These are phyloP conservation scores for Vannuccia rotundouncinata DNA, from an alignment of 2,888 invertebrate species.

Conservation along the genomic window DNA sequence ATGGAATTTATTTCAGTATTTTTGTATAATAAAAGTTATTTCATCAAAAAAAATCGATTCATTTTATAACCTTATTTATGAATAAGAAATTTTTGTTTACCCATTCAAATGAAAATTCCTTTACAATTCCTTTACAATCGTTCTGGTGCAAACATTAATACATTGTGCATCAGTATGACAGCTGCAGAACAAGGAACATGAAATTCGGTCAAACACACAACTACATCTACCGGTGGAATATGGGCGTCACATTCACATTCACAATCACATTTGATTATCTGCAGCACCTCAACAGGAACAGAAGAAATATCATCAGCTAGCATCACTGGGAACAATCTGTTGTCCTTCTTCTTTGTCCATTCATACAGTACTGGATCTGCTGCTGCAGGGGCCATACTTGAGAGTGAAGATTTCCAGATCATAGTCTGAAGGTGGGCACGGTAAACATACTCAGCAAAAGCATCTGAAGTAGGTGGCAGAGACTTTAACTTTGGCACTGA, in stretches of 20 bases:
- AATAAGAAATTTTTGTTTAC: too few relatives aligned
- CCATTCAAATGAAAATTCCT: too few relatives aligned
- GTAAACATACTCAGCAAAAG: slow-evolving; percentile 2
- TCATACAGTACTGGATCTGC: slow-evolving; percentile 14
- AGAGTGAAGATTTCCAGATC: slow-evolving; percentile 28
- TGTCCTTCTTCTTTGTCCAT: slow-evolving; percentile 13
- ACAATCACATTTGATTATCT: slow-evolving; percentile 22
- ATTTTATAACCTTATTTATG: too few relatives aligned
- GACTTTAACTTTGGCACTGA: slow-evolving; percentile 16
- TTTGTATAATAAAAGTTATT: too few relatives aligned
- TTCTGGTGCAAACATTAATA: slow-evolving; percentile 5
- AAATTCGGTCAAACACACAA: slow-evolving; percentile 6
- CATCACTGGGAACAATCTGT: not conserved
- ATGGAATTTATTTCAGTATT: too few relatives aligned
- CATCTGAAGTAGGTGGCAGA: slow-evolving; percentile 23
- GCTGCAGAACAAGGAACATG: slow-evolving; percentile 5
- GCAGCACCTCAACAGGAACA: slow-evolving; percentile 24
- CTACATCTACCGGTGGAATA: slow-evolving; percentile 24
- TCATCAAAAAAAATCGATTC: too few relatives aligned
- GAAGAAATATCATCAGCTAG: slow-evolving; percentile 17
- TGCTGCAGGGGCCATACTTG: not conserved
- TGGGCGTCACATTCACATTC: not conserved
- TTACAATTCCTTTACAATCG: too few relatives aligned
- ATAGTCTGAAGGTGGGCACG: slow-evolving; percentile 1
- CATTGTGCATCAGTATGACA: slow-evolving; percentile 2